Evolutionary conservation across 2,797 vertebrate genomes (phyloP), one percentile per base, ranked within the genome.

Genomic region (Mallotus villosus): DNA sequence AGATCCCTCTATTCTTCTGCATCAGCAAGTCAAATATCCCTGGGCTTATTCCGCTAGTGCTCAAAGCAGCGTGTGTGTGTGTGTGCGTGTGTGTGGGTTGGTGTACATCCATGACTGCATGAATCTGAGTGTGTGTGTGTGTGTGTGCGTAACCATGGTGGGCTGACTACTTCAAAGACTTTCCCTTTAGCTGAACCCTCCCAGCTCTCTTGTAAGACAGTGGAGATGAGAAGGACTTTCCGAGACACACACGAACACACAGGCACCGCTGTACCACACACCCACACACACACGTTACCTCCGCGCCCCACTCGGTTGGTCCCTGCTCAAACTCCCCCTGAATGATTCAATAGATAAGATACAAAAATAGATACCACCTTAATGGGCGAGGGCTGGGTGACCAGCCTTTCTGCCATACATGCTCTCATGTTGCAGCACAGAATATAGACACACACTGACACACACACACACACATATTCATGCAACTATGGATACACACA

Each of bases 11-110:
- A 62, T 55, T 60, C 57, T 46, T 60, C 32, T 2, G 32, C 34
- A 70, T 74, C 67, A 69, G 67, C 51, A 58, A 74, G 60, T 41
- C 55, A 63, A 69, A 69, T 27, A 74, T 46, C 66, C 59, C 3
- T 11, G 19, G 34, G 71, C 64, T 67, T 67, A 61, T 68, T 69
- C 27, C 32, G 58, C 58, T 16, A 32, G 37, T 37, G 60, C 60
- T 63, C 24, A 46, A 32, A 37, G 60, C 59, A 29, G 5, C 3
- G 21, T 41, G 61, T 34, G 29, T 63, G 61, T 25, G 12, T 63
- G 61, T 63, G 61, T 62, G 11, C 2, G n/a, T 37, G 61, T 34
- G 29, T 63, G 61, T 14, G 12, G 25, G 61, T 63, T 22, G 37
- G 11, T 41, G 37, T 41, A 41, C 37, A 41, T 41, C 37, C 37